A percentile compares a stretch with the other conserved stretches of the same genome.
Conservation (phyloP, 2,888 invertebrate genomes). For the Gnatocerus cornutus region DNA sequence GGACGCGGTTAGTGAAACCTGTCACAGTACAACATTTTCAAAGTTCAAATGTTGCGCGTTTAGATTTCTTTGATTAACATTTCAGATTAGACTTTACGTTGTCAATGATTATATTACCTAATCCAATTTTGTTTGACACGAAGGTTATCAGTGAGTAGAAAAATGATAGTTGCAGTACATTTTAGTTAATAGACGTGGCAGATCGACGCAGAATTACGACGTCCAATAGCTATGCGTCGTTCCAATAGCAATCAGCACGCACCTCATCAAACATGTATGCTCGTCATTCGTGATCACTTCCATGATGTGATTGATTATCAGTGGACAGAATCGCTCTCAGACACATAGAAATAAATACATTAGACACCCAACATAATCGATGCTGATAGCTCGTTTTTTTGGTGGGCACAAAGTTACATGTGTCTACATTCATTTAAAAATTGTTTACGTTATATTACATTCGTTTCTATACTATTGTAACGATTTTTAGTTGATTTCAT, state of each 20-base stretch:
- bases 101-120: constrained; percentile 30
- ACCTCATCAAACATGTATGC: constrained; percentile 57
- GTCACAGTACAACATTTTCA: no score
- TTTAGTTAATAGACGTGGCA: constrained; percentile 42
- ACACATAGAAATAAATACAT: constrained; percentile 21
- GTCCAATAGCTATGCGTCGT: constrained; percentile 56
- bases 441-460: no score
- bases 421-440: background rate
- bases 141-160: constrained; percentile 46
- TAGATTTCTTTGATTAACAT: background rate
- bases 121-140: constrained; percentile 46
- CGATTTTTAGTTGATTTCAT: no score
- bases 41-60: no score
- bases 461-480: no score
- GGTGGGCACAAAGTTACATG: background rate
- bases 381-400: constrained; percentile 3
- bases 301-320: constrained; percentile 60
- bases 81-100: background rate
- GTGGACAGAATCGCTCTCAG: constrained; percentile 44
- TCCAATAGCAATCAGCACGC: constrained; percentile 57
- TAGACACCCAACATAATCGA: constrained; percentile 37
- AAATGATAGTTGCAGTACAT: constrained; percentile 44
- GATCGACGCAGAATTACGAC: constrained; percentile 47
- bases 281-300: constrained; percentile 60
- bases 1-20: background rate